Percentiles rank a stretch among this genome's conserved stretches.
Evolutionary conservation across 2,113 vertebrate genomes (phyloP).

Genomic region (Phainopepla nitens): DNA sequence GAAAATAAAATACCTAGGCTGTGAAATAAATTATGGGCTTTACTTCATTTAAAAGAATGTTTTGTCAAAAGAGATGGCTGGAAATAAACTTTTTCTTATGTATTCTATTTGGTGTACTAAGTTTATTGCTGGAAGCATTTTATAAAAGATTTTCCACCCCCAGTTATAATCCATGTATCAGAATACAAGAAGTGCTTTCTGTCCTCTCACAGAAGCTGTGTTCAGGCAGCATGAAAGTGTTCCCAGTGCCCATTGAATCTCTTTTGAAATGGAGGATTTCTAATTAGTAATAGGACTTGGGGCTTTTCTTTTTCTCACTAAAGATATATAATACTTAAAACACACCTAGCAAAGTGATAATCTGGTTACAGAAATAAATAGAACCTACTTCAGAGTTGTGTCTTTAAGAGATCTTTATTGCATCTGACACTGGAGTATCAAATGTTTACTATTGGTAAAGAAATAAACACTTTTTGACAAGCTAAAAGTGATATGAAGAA

Average conservation of each 20-base stretch:
- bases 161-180: background rate
- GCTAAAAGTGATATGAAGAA: background rate
- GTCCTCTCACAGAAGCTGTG: background rate
- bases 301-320: background rate
- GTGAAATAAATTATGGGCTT: background rate
- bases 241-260: background rate
- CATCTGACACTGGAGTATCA: background rate
- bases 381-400: background rate
- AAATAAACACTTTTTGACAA: background rate
- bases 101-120: background rate
- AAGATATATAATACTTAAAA: background rate
- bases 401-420: background rate
- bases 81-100: background rate
- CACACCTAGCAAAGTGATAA: background rate
- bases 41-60: background rate
- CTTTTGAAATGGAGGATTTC: background rate
- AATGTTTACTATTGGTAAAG: background rate
- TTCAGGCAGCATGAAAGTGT: rapidly evolving
- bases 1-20: background rate
- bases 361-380: background rate
- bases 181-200: background rate
- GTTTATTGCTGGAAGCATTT: background rate
- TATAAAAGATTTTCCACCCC: background rate
- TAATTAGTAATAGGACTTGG: background rate
- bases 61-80: background rate